Base-by-base conservation (phyloP, 2,888 invertebrate species). In the Oscheius onirici region DNA sequence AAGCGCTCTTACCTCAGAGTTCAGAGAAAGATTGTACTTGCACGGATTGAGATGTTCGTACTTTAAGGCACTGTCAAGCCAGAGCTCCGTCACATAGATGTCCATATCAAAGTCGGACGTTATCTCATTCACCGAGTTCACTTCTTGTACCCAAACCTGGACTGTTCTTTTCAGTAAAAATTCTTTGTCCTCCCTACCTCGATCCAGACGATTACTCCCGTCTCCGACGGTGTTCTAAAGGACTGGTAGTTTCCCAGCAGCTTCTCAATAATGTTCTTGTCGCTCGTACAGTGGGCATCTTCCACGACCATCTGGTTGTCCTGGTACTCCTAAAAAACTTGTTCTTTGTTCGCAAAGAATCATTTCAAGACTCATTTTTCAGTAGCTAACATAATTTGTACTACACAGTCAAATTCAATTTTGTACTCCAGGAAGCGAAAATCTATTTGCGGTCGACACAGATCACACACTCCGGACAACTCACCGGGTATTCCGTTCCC, bases 21-120 rank as follows among this genome's bases (percentile, higher is more conserved):
- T 82, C 49, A 86, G 77, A 3, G 84, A 83, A 52, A 86, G 68
- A 72, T 86, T 86, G 74, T 81, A 80, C 67, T 85, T 83, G 77
- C 86, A 86, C 1, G 86, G 86, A 69, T 84, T 82, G 65, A 85
- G 72, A 68, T 83, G 76, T 43, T 83, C 83, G 72, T 83, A 85
- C 17, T 72, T 71, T 11, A 85, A 71, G 1, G 84, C 84, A 13
- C 72, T 65, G 55, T 85, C 85, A 49, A 83, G 69, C 82, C 81
- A 83, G 22, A 81, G 73, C 66, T 84, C 86, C 41, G 82, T 85
- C 40, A 86, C 81, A 68, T 86, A 86, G 44, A 86, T 81, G 63
- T 86, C 85, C 80, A 84, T 81, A 43, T 86, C 85, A 58, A 86
- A 86, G 66, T 86, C 86, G 63, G 81, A 79, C 34, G 84, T 84